Base-by-base conservation (phyloP, 2,113 vertebrate genomes). In the Hippotragus niger region DNA sequence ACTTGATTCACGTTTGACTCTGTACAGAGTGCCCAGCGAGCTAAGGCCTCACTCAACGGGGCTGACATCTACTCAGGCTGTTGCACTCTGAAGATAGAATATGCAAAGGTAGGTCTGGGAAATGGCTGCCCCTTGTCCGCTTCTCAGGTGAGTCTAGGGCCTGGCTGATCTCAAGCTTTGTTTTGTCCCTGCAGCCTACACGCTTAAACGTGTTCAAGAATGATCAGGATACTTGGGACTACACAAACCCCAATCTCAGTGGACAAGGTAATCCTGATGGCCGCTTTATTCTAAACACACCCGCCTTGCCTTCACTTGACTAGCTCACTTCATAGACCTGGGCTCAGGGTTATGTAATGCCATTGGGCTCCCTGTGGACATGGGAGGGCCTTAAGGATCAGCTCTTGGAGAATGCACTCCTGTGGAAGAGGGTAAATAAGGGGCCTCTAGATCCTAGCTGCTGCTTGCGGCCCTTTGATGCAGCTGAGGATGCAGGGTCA, bases 141-240 rank as follows among this genome's bases (percentile, higher is more conserved):
- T 27, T 85, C 78, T 16, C 8, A 33, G 7, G 47, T 45, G 52
- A 45, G 14, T 2, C 21, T 19, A 12, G 55, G 53, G 14, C 52
- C 36, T 53, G 86, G 40, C 82, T 88, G 43, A 78, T 33, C 27
- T 64, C 45, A 64, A 23, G 21, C 52, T 91, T 87, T 96, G 50
- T 97, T 55, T 90, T 25, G 40, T 84, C 3, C 36, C 95, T 88
- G 0, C 98, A 99, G 99, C 99, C 99, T 47, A 99, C 99, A 1
- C 99, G 99, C 60, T 99, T 99, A 97, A 99, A 99, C 58, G 99
- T 99, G 92, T 99, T 99, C 98, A 99, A 99, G 99, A 99, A 99
- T 0, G 99, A 99, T 98, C 99, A 99, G 98, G 99, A 99, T 98
- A 99, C 99, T 1, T 99, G 99, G 99, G 99, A 99, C 94, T 99